Base-by-base conservation (phyloP, 1,140 invertebrate genomes). In the Sipha flava region DNA sequence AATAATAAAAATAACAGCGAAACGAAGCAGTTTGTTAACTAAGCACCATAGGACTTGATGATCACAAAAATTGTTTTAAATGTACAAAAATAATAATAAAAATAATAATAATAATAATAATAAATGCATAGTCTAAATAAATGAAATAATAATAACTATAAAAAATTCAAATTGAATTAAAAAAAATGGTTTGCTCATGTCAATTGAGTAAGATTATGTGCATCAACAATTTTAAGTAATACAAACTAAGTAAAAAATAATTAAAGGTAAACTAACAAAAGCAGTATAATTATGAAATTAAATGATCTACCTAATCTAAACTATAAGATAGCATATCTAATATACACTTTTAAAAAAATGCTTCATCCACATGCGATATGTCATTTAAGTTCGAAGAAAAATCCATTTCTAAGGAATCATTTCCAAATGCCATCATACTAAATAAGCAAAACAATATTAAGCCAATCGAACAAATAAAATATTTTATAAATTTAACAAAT, bases 311-410 rank as follows among this genome's bases (percentile, higher is more conserved):
- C 73, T 77, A 77, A 77, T 29, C 34, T 77, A 57, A 37, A 70
- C 23, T 75, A 54, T 57, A 57, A 40, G 31, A 57, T 57, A 77
- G 43, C 34, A 77, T 37, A 59, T 34, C 29, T 52, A 75, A 75
- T n/a, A 54, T 34, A 52, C 10, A 43, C 9, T 75, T 75, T 75
- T 57, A 75, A 75, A 75, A 75, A 52, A 75, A 75, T 9, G 72
- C 72, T 75, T 75, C 72, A 77, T 77, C 73, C 73, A 77, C 73
- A 77, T 77, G 73, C 73, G 73, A 77, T 57, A 77, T 77, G 73
- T 77, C 73, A 77, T 77, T 77, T 77, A 77, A 77, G 73, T 77
- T 77, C 34, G 73, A 59, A 57, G 73, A 54, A 57, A 77, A 77
- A 59, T 77, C 73, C 73, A 77, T 77, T 77, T 77, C 73, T 77